Base-by-base conservation (phyloP, 2,797 vertebrate genomes). In the Sebastes diploproa region DNA sequence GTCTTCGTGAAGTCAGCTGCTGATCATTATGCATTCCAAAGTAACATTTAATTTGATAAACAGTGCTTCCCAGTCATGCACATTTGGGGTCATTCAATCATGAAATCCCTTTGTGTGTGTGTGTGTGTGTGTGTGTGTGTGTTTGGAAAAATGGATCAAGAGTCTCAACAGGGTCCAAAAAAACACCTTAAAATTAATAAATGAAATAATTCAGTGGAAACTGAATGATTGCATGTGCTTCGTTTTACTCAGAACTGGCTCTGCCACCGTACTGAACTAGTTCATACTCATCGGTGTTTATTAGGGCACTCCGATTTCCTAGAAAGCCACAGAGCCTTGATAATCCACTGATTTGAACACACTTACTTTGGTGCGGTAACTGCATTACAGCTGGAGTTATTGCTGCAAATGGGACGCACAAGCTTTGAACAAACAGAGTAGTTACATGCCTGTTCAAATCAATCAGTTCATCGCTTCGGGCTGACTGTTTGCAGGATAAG, bases 341-440 rank as follows among this genome's bases (percentile, higher is more conserved):
- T 18, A 29, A 8, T 22, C 11, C 68, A 13, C 7, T 62, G 11
- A 6, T 54, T 61, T 54, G 6, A 36, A 69, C 27, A 27, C 9
- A 6, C 18, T 14, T 85, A 52, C 32, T 72, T 23, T 72, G 52
- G 14, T 73, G 25, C 36, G 2, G n/a, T 77, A 70, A 77, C 64
- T 80, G 36, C 30, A 82, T 83, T 70, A 64, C 22, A 84, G 52
- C 65, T 71, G 34, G 13, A 75, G 54, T 61, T 69, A 70, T 63
- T 84, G 61, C 52, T 55, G 42, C 25, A 52, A 61, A 69, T 25
- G 18, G 62, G 22, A 50, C 72, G 42, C 12, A 13, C 36, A 63
- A 29, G 63, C 70, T 70, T 73, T 75, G 8, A 85, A 55, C 52
- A 76, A 74, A 68, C 54, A 74, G 5, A 77, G 29, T 23, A 62